These are phyloP conservation scores for Ctenopoma kingsleyae DNA, from an alignment of 2,797 vertebrate species.

Conservation along the genomic window DNA sequence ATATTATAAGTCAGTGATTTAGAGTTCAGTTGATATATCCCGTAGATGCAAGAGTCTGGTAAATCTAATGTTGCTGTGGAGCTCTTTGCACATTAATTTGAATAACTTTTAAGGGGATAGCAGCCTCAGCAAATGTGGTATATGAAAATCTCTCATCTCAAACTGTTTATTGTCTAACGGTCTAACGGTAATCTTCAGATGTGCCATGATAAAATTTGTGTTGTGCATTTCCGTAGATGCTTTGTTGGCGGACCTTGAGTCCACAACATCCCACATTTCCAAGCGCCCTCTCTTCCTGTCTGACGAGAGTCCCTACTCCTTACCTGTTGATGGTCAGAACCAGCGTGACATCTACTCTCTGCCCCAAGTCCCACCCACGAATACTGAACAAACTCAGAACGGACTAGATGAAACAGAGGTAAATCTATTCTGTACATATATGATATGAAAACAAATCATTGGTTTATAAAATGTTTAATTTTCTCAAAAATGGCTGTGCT, in stretches of 20 bases:
- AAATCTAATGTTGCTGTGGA: neutral
- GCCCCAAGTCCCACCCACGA: conserved; percentile 85
- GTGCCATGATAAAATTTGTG: neutral
- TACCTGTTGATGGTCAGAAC: conserved; percentile 87
- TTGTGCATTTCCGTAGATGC: conserved; percentile 85
- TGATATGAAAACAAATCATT: neutral
- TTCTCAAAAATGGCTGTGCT: neutral
- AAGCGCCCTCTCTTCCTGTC: conserved; percentile 91
- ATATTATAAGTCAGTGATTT: too few relatives aligned
- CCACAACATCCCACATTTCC: conserved; percentile 96
- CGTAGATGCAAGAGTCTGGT: neutral
- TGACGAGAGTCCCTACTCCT: conserved; percentile 91
- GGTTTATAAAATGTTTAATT: neutral
- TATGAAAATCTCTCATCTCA: neutral
- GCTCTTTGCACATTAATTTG: neutral
- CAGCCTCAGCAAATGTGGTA: neutral
- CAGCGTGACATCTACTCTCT: conserved; percentile 88
- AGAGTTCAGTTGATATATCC: too few relatives aligned
- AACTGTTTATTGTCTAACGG: neutral
- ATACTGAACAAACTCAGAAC: conserved; percentile 89
- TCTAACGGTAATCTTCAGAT: neutral
- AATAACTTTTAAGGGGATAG: neutral
- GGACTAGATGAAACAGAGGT: conserved; percentile 82
- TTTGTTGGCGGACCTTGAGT: conserved; percentile 95
- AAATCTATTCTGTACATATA: neutral